These are phyloP conservation scores for Gobio gobio DNA, from an alignment of 2,113 vertebrate species.

Conservation along the genomic window DNA sequence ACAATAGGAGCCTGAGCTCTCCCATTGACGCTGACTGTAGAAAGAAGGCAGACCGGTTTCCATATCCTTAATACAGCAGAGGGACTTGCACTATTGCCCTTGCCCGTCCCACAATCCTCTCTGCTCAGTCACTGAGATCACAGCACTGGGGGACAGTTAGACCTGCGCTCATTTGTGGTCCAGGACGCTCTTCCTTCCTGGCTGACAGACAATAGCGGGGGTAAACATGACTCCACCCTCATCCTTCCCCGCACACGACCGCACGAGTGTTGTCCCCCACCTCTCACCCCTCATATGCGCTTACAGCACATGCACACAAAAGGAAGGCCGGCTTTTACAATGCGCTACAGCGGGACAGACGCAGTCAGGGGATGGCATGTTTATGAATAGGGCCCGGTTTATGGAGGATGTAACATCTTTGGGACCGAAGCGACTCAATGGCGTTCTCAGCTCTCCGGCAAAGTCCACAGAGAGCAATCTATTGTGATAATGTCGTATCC, in stretches of 20 bases:
- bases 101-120: conserved; percentile 37
- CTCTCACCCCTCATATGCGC: conserved; percentile 22
- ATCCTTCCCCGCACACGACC: conserved; percentile 59
- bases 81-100: conserved; percentile 55
- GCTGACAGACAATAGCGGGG: conserved; percentile 77
- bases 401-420: conserved; percentile 56
- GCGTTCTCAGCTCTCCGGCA: conserved; percentile 40
- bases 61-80: conserved; percentile 52
- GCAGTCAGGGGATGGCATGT: conserved; percentile 17
- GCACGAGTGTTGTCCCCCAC: conserved; percentile 42
- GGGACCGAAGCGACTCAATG: conserved; percentile 18
- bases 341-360: conserved; percentile 22
- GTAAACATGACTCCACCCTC: conserved; percentile 65
- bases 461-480: conserved; percentile 36
- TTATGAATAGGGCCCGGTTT: conserved; percentile 51
- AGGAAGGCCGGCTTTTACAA: conserved; percentile 51
- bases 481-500: conserved; percentile 39
- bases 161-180: conserved; percentile 57
- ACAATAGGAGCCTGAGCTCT: conserved; percentile 44
- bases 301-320: conserved; percentile 21
- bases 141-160: conserved; percentile 47
- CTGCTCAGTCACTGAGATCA: conserved; percentile 46
- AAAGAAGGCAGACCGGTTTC: conserved; percentile 21
- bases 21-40: conserved; percentile 30
- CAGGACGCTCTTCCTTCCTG: conserved; percentile 77